Base-by-base conservation (phyloP, 2,888 invertebrate genomes). In the Autographa gamma region DNA sequence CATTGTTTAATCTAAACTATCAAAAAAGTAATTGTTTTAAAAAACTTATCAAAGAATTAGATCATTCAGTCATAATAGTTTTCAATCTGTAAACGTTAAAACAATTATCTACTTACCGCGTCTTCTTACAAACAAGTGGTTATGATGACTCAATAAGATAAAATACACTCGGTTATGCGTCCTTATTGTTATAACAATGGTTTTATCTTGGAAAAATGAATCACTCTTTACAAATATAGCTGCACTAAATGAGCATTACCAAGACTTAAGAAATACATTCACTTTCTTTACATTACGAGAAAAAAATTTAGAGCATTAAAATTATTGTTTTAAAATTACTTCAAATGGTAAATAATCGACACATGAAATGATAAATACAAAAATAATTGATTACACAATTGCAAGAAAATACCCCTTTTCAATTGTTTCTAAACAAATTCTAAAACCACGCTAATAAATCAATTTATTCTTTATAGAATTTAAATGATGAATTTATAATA, bases 91-190 rank as follows among this genome's bases (percentile, higher is more conserved):
- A 25, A 56, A 8, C 25, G 11, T 56, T 11, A 25, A 13, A 56
- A 25, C 13, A 56, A 25, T 56, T 25, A 25, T 13, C 54, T 56
- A 19, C 19, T 54, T 19, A 56, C 54, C 19, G 19, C 11, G 5
- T 14, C 19, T 25, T 19, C 54, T 56, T 9, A 25, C 1, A 56
- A 56, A 56, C 54, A 56, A 56, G 13, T 25, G 13, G 54, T 56
- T 5, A 54, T 1, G 48, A 25, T 56, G 54, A 56, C 54, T 25
- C 54, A 56, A 56, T 56, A 25, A 25, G 19, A 56, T 56, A 19
- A 54, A 13, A 56, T 56, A 56, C 54, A 56, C 54, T 56, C 54
- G 19, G 19, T 54, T 11, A 52, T 52, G 16, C 48, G 19, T 54
- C 9, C 54, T 54, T 54, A 19, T 19, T 54, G 54, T 54, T 13